Conservation (phyloP, 2,113 vertebrate species). For the Menidia beryllina region DNA sequence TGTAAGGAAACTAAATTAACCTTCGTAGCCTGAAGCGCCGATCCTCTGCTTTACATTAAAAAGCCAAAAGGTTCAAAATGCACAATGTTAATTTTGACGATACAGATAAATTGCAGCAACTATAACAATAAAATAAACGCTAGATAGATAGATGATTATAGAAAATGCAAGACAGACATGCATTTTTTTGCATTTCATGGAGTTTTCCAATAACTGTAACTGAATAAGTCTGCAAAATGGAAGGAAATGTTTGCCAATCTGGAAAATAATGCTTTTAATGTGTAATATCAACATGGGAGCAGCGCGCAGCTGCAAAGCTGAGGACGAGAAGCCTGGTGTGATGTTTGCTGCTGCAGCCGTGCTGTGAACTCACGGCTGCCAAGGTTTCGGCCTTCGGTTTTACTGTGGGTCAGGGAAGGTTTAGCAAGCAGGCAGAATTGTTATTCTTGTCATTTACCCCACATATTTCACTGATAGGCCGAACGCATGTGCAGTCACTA, state of each 20-base stretch:
- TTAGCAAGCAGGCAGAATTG: constrained; percentile 24
- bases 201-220: neutral
- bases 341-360: constrained; percentile 56
- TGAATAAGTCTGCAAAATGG: neutral
- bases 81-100: constrained; percentile 46
- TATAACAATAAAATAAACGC: constrained; percentile 23
- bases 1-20: constrained; percentile 79
- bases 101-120: constrained; percentile 14
- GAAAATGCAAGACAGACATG: neutral
- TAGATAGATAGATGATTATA: no score
- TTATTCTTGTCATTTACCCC: constrained; percentile 36
- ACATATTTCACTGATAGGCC: constrained; percentile 8
- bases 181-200: neutral
- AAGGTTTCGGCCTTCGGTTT: constrained; percentile 44
- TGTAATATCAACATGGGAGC: constrained; percentile 51
- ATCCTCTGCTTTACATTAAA: constrained; percentile 42
- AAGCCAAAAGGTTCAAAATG: constrained; percentile 56
- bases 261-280: constrained; percentile 41
- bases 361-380: constrained; percentile 34
- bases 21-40: constrained; percentile 63
- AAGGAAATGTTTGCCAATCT: constrained; percentile 9
- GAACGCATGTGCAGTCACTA: constrained; percentile 16
- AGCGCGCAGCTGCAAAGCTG: constrained; percentile 34
- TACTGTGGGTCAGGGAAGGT: constrained; percentile 33
- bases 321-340: constrained; percentile 50